A percentile compares a stretch with the other conserved stretches of the same genome.
Evolutionary conservation across 1,140 invertebrate genomes (phyloP).

Genomic region (Trypoxylus dichotomus): DNA sequence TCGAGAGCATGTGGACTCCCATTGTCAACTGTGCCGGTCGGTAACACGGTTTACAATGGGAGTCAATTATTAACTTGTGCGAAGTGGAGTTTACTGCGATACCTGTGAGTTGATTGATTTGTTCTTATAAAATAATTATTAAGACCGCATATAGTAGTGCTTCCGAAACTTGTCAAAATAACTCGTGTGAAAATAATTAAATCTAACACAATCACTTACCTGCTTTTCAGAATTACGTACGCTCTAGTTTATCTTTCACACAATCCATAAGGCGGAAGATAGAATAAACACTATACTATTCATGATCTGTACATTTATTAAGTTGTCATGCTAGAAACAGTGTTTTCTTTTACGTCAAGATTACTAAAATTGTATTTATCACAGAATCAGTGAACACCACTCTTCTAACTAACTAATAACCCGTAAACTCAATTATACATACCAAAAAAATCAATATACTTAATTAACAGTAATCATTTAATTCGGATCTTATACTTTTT

Average conservation of each 20-base stretch:
- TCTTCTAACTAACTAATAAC: conserved; percentile 50
- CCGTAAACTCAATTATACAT: conserved; percentile 44
- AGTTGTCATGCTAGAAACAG: conserved; percentile 54
- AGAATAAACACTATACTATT: conserved; percentile 24
- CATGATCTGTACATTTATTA: conserved; percentile 51
- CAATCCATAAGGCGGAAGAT: neutral
- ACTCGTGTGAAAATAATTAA: too few relatives aligned
- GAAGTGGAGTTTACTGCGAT: too few relatives aligned
- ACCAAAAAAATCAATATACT: conserved; percentile 34
- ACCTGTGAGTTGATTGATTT: too few relatives aligned
- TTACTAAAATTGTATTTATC: conserved; percentile 54
- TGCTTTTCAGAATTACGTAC: neutral
- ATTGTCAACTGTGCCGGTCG: too few relatives aligned
- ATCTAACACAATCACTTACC: neutral
- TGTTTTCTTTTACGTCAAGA: conserved; percentile 48
- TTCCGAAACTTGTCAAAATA: too few relatives aligned
- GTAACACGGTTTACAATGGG: too few relatives aligned
- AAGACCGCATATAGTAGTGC: too few relatives aligned
- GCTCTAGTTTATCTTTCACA: neutral
- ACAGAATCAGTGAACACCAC: conserved; percentile 54
- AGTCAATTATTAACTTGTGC: too few relatives aligned
- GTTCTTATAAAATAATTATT: too few relatives aligned
- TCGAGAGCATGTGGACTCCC: too few relatives aligned
- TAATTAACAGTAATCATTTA: conserved; percentile 28
- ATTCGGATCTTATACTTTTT: conserved; percentile 25